Conservation (phyloP, 2,113 vertebrate genomes). For the Emberiza fucata region DNA sequence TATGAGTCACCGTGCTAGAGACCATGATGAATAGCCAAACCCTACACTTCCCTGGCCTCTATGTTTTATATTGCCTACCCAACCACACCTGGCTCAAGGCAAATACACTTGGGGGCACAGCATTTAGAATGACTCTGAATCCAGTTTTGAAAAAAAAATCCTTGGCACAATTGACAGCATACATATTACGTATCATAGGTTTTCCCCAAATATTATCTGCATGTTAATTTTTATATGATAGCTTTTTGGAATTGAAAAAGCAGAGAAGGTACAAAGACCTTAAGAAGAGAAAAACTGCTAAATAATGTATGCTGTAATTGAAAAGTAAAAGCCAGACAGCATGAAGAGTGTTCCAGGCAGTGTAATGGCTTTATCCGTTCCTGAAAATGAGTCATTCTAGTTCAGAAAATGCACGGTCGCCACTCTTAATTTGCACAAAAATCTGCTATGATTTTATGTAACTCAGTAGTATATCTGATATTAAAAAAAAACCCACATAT, state of each 20-base stretch:
- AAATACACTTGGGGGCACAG: not conserved
- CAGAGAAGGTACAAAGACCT: not conserved
- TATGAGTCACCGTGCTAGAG: accelerated
- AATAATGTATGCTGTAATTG: slow-evolving; percentile 46
- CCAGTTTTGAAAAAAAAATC: not conserved
- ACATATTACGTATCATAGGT: not conserved
- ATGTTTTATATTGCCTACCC: not conserved
- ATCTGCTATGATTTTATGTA: not conserved
- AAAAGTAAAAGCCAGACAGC: slow-evolving; percentile 28
- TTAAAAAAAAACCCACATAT: not conserved
- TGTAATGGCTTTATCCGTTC: slow-evolving; percentile 35
- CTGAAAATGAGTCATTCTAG: slow-evolving; percentile 34
- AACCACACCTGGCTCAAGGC: not conserved
- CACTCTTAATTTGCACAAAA: not conserved
- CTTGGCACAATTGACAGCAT: not conserved
- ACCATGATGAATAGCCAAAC: not conserved
- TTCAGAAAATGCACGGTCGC: not conserved
- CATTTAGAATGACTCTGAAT: not conserved
- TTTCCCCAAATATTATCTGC: not conserved
- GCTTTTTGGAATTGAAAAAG: not conserved
- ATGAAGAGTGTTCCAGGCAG: slow-evolving; percentile 37
- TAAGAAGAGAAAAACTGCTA: slow-evolving; percentile 19
- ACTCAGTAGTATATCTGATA: not conserved
- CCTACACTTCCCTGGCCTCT: not conserved
- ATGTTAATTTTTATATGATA: not conserved